These are phyloP conservation scores for Drosophila navojoa DNA, from an alignment of 1,140 invertebrate genomes.

Conservation along the genomic window DNA sequence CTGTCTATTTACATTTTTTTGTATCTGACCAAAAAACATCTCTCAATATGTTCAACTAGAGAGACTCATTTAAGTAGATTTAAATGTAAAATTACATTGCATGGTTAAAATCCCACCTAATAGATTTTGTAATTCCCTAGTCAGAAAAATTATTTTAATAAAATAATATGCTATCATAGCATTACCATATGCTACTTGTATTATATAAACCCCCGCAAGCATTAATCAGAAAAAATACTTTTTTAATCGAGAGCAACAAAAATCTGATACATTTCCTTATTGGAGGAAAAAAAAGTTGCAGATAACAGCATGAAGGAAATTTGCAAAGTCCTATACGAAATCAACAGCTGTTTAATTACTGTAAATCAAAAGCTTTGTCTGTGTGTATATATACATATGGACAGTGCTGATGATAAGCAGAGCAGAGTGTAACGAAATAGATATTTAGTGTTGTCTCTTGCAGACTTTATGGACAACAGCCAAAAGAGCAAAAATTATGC, in stretches of 20 bases:
- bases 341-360: slow-evolving; percentile 55
- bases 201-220: neutral
- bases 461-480: slow-evolving; percentile 3
- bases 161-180: neutral
- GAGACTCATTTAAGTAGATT: too few relatives aligned
- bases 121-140: neutral
- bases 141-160: neutral
- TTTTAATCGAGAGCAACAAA: too few relatives aligned
- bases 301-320: neutral
- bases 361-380: slow-evolving; percentile 8
- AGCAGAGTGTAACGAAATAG: neutral
- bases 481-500: slow-evolving; percentile 9
- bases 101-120: too few relatives aligned
- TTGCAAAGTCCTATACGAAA: slow-evolving; percentile 3
- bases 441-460: neutral
- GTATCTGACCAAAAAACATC: too few relatives aligned
- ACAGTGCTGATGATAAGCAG: slow-evolving; percentile 32
- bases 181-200: neutral
- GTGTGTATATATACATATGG: neutral
- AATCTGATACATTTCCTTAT: too few relatives aligned
- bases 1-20: too few relatives aligned
- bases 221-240: too few relatives aligned
- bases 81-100: too few relatives aligned
- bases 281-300: too few relatives aligned
- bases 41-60: too few relatives aligned